Evolutionary conservation across 64 coral and sea anemone species (phyloP).

Genomic region (Actinia tenebrosa): DNA sequence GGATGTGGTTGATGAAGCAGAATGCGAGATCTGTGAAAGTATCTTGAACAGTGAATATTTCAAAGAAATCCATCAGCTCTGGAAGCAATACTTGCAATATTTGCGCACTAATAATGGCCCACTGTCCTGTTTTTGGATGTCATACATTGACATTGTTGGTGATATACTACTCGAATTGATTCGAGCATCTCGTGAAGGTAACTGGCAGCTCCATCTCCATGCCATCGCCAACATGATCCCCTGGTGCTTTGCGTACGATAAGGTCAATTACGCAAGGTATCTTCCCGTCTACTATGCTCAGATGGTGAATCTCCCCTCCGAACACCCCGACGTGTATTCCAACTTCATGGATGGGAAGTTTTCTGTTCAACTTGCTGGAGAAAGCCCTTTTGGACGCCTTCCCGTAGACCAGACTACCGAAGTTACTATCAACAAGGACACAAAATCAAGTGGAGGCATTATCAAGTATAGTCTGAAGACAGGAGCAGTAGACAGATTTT

Average conservation of each 20-base stretch:
- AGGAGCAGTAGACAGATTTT: constrained; percentile 8
- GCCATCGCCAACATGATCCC: too few species aligned
- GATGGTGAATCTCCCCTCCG: not conserved
- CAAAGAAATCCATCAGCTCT: too few species aligned
- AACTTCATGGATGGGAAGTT: not conserved
- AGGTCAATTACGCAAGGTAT: constrained; percentile 18
- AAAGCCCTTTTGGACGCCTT: not conserved
- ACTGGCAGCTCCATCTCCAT: too few species aligned
- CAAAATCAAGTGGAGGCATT: not conserved
- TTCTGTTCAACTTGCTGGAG: constrained; percentile 10
- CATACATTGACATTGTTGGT: too few species aligned
- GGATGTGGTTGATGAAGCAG: too few species aligned
- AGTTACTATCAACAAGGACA: constrained; percentile 19
- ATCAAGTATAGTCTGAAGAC: not conserved
- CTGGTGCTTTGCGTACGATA: too few species aligned
- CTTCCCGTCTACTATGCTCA: constrained; percentile 24
- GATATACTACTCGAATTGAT: too few species aligned
- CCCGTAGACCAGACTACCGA: constrained; percentile 18
- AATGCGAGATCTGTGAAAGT: too few species aligned
- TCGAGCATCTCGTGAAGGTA: too few species aligned
- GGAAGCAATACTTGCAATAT: too few species aligned
- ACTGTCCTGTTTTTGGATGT: not conserved
- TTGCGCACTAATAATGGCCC: too few species aligned
- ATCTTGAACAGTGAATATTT: too few species aligned
- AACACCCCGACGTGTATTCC: not conserved